A percentile compares a stretch with the other conserved stretches of the same genome.
phyloP scores from a whole-genome alignment of 2,888 invertebrate genomes.

The Steinernema scapterisci region DNA sequence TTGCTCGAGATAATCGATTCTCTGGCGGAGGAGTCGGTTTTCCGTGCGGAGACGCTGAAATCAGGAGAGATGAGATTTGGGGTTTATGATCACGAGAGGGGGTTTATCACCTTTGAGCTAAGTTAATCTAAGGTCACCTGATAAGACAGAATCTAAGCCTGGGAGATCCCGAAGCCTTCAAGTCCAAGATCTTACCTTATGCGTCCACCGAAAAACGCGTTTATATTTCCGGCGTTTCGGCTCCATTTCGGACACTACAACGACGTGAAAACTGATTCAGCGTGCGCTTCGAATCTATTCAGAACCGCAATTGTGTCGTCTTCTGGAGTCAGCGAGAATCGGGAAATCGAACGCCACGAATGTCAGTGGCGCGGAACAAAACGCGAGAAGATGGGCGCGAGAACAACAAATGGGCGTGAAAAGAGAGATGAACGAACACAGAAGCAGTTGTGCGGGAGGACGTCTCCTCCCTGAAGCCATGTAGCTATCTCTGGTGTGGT shows the following conservation, averaged over 20 bases:
- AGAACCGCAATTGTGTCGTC: background rate
- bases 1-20: slow-evolving; percentile 90
- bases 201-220: slow-evolving; percentile 13
- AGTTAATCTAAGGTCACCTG: background rate
- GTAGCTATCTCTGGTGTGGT: no score
- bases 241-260: slow-evolving; percentile 2
- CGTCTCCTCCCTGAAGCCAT: background rate
- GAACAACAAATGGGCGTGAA: slow-evolving; percentile 21
- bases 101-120: background rate
- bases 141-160: background rate
- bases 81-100: background rate
- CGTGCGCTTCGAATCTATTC: background rate
- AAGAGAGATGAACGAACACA: background rate
- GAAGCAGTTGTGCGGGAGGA: background rate
- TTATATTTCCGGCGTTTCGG: slow-evolving; percentile 11
- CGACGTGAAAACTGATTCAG: background rate
- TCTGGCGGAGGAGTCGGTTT: slow-evolving; percentile 89
- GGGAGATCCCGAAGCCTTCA: background rate
- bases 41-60: slow-evolving; percentile 78
- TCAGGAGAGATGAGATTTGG: slow-evolving; percentile 12
- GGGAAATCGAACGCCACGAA: background rate
- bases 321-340: background rate
- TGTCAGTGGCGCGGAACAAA: background rate
- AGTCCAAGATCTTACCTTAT: background rate
- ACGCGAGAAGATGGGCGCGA: background rate